A percentile compares a stretch with the other conserved stretches of the same genome.
phyloP scores from a whole-genome alignment of 2,113 vertebrate species.

The Edolisoma coerulescens region DNA sequence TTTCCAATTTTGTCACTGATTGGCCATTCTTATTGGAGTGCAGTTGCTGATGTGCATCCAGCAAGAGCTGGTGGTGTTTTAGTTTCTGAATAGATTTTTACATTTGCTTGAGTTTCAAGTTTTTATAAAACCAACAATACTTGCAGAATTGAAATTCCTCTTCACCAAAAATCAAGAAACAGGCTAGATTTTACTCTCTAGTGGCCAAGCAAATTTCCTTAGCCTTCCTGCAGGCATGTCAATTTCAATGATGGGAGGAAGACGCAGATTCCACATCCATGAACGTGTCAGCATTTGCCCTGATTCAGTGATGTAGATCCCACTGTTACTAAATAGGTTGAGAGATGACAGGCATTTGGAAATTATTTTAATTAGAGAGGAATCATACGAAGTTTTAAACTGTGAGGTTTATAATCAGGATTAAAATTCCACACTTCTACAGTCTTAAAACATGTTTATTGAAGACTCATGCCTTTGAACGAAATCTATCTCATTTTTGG shows the following conservation, averaged over 20 bases:
- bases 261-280: background rate
- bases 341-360: background rate
- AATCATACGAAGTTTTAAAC: background rate
- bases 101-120: background rate
- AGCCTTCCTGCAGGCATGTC: background rate
- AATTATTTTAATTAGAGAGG: background rate
- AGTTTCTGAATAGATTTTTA: background rate
- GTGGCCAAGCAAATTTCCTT: background rate
- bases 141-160: background rate
- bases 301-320: background rate
- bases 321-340: background rate
- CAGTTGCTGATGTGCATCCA: background rate
- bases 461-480: background rate
- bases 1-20: background rate
- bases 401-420: background rate
- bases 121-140: background rate
- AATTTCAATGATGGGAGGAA: background rate
- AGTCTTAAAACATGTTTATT: background rate
- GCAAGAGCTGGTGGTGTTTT: background rate
- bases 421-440: background rate
- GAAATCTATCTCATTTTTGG: background rate
- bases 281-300: background rate
- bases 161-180: background rate
- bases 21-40: background rate
- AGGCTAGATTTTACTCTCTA: background rate